Percentiles rank a stretch among this genome's conserved stretches.
phyloP scores from a whole-genome alignment of 2,888 invertebrate genomes.

The Alsophila aescularia region DNA sequence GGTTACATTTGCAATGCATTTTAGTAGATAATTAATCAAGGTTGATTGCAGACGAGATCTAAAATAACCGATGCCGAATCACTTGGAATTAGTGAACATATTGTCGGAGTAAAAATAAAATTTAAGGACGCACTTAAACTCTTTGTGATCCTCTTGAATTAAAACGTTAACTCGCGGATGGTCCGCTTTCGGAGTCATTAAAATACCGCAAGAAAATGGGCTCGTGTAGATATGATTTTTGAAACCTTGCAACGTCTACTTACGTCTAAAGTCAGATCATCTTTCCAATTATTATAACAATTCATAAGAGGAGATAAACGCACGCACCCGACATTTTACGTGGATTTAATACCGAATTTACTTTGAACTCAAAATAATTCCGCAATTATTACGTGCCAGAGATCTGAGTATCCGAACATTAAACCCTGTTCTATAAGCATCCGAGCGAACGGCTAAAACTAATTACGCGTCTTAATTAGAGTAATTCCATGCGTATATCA shows the following conservation, averaged over 20 bases:
- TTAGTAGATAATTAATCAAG: slow-evolving; percentile 70
- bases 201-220: slow-evolving; percentile 57
- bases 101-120: slow-evolving; percentile 77
- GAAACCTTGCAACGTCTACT: slow-evolving; percentile 48
- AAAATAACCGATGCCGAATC: slow-evolving; percentile 55
- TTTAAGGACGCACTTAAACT: slow-evolving; percentile 75
- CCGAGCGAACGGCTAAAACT: slow-evolving; percentile 61
- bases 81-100: slow-evolving; percentile 50
- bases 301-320: slow-evolving; percentile 51
- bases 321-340: slow-evolving; percentile 40
- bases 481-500: slow-evolving; percentile 75
- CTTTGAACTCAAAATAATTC: slow-evolving; percentile 59
- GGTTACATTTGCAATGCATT: slow-evolving; percentile 60
- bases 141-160: slow-evolving; percentile 72
- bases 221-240: slow-evolving; percentile 41
- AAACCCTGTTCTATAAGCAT: slow-evolving; percentile 57
- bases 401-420: slow-evolving; percentile 50
- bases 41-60: slow-evolving; percentile 51
- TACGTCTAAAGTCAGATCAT: slow-evolving; percentile 42
- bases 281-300: slow-evolving; percentile 49
- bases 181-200: slow-evolving; percentile 66
- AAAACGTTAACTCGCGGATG: slow-evolving; percentile 64
- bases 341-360: slow-evolving; percentile 56
- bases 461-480: slow-evolving; percentile 79
- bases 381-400: slow-evolving; percentile 53